These are phyloP conservation scores for Lamprotornis superbus DNA, from an alignment of 2,113 vertebrate species.

Conservation along the genomic window DNA sequence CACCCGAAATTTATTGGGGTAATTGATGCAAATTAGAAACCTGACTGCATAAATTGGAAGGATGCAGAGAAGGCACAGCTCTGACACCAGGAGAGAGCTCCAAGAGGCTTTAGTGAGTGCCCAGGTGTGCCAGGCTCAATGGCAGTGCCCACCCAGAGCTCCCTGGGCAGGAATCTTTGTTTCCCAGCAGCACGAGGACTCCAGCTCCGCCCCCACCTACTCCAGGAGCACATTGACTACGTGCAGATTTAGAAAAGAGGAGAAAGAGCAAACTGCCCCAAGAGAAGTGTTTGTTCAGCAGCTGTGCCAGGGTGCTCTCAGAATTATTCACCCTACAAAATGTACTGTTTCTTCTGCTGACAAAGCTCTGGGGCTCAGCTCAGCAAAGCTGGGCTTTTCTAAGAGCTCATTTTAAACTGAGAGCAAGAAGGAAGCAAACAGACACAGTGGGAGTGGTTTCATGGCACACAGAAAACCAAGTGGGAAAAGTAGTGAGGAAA, in stretches of 20 bases:
- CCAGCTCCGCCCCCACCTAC: background rate
- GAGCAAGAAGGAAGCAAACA: background rate
- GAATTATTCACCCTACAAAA: background rate
- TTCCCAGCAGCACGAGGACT: background rate
- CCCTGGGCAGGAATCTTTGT: background rate
- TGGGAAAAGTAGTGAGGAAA: background rate
- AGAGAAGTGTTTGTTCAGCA: background rate
- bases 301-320: background rate
- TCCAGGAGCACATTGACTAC: background rate
- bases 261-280: background rate
- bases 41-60: background rate
- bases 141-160: background rate
- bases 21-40: slow-evolving; percentile 14
- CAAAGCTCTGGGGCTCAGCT: background rate
- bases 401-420: background rate
- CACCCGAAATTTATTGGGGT: background rate
- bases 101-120: background rate
- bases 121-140: background rate
- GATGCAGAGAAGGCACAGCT: background rate
- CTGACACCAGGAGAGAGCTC: background rate
- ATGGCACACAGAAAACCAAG: background rate
- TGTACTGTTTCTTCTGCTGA: background rate
- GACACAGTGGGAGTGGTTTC: background rate
- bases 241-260: background rate
- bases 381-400: background rate